Percentiles rank a stretch among this genome's conserved stretches.
Evolutionary conservation across 2,888 invertebrate genomes (phyloP).

Genomic region (Conus canariensis): DNA sequence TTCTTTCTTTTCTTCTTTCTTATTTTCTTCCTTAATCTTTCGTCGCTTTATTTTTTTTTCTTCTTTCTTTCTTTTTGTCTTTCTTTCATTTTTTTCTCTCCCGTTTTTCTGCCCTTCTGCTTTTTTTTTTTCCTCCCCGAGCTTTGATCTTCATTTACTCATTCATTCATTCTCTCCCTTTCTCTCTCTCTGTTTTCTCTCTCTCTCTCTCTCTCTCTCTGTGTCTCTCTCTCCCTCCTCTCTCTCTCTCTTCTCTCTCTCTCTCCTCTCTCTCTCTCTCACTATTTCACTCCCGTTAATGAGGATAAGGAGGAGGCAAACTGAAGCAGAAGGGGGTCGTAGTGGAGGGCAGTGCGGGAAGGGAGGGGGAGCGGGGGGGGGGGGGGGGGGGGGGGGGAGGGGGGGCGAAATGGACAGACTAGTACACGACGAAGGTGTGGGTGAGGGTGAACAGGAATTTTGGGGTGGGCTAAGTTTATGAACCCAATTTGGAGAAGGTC

Average conservation of each 20-base stretch:
- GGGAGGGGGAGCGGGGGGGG: no score
- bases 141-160: no score
- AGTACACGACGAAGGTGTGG: no score
- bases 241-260: no score
- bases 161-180: background rate
- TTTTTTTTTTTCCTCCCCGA: background rate
- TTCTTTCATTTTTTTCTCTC: no score
- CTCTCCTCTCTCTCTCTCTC: background rate
- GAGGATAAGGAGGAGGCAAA: no score
- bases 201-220: background rate
- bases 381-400: background rate
- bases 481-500: slow-evolving; percentile 14
- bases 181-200: background rate
- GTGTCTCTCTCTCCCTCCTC: no score
- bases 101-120: background rate
- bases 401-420: no score
- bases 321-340: no score
- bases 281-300: background rate
- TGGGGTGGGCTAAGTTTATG: background rate
- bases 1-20: background rate
- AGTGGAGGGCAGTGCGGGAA: no score
- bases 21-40: no score
- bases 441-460: no score
- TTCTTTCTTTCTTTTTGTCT: background rate
- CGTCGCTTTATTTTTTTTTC: background rate